These are phyloP conservation scores for Fragum sueziense DNA, from an alignment of 2,888 invertebrate species.

Conservation along the genomic window DNA sequence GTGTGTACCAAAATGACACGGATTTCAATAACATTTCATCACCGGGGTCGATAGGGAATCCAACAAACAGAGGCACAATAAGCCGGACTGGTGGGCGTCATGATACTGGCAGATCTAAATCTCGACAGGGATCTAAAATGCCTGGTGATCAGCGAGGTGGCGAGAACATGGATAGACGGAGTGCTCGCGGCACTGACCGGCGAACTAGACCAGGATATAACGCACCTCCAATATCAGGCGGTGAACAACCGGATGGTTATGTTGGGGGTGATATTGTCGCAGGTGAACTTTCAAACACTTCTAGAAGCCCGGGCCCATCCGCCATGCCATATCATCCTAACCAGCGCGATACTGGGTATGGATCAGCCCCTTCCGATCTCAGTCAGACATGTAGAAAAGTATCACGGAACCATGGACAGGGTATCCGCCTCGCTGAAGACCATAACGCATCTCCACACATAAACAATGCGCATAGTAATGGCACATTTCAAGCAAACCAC, in stretches of 20 bases:
- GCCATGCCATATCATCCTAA: not conserved
- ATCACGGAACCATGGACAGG: too few relatives aligned
- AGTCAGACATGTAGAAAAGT: not conserved
- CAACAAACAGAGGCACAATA: too few relatives aligned
- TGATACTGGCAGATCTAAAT: too few relatives aligned
- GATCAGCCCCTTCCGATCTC: not conserved
- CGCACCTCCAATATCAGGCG: not conserved
- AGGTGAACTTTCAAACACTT: not conserved
- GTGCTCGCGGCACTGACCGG: not conserved
- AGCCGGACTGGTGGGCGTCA: too few relatives aligned
- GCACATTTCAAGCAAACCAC: not conserved
- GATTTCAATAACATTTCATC: not conserved
- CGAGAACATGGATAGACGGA: not conserved
- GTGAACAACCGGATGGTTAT: not conserved
- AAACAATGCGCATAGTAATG: too few relatives aligned
- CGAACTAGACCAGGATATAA: not conserved
- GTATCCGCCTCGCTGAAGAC: too few relatives aligned
- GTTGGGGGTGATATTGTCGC: not conserved
- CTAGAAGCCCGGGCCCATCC: not conserved
- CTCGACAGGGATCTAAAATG: too few relatives aligned
- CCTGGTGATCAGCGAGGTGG: too few relatives aligned
- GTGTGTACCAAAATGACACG: not conserved
- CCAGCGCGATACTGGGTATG: not conserved
- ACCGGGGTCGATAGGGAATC: too few relatives aligned
- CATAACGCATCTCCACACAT: too few relatives aligned